phyloP scores from a whole-genome alignment of 1,140 invertebrate species.

The Ostrea denselamellosa region DNA sequence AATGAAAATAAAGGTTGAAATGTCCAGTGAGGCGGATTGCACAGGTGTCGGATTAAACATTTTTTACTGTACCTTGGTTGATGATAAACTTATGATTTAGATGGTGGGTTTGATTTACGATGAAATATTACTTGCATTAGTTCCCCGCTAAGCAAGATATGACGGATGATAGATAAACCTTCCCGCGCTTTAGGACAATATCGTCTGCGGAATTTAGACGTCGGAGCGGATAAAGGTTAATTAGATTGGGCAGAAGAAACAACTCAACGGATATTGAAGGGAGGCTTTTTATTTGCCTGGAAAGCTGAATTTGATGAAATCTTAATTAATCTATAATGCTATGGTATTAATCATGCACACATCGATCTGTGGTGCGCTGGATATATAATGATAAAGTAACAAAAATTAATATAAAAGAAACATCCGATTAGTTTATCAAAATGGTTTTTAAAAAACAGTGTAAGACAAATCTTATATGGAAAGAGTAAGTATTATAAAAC shows the following conservation, averaged over 20 bases:
- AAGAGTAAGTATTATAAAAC: too few relatives aligned
- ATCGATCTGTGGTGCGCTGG: background rate
- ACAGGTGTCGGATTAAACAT: too few relatives aligned
- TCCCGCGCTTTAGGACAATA: background rate
- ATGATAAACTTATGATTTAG: too few relatives aligned
- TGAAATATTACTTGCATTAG: background rate
- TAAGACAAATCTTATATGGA: too few relatives aligned
- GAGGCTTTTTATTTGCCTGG: background rate
- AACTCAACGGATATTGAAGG: background rate
- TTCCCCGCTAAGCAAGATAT: background rate
- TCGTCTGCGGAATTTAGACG: background rate
- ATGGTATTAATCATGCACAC: background rate
- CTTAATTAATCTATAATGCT: background rate
- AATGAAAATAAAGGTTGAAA: too few relatives aligned
- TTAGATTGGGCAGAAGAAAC: background rate
- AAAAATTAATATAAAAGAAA: too few relatives aligned
- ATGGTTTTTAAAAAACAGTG: too few relatives aligned
- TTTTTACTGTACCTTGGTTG: too few relatives aligned
- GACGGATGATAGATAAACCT: background rate
- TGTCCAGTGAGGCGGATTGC: too few relatives aligned
- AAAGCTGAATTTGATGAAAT: background rate
- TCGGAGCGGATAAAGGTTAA: background rate
- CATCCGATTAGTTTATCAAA: too few relatives aligned
- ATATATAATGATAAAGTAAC: background rate
- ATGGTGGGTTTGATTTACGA: too few relatives aligned